phyloP scores from a whole-genome alignment of 2,888 invertebrate genomes.

The Neoascia interrupta region DNA sequence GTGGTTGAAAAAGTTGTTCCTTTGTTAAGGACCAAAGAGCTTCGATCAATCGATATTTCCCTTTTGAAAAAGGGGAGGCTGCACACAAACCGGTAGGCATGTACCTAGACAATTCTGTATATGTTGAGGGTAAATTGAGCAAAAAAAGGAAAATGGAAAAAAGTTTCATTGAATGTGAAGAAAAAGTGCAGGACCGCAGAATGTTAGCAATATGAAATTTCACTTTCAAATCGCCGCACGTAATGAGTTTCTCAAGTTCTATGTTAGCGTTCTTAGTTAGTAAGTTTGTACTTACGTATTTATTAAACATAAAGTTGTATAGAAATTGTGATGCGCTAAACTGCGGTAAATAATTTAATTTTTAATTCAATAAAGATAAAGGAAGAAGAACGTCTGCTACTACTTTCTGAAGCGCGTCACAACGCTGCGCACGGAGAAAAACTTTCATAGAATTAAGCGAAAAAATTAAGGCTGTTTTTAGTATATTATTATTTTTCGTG shows the following conservation, averaged over 20 bases:
- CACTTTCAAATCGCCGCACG: not conserved
- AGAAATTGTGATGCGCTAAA: too few species aligned
- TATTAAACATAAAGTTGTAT: too few species aligned
- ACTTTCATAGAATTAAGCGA: too few species aligned
- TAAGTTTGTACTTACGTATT: too few species aligned
- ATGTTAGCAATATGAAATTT: not conserved
- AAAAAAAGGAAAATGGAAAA: not conserved
- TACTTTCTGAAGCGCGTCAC: too few species aligned
- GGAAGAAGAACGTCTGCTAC: too few species aligned
- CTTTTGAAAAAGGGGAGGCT: not conserved
- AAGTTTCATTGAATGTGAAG: not conserved
- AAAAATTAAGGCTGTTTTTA: too few species aligned
- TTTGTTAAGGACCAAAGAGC: not conserved
- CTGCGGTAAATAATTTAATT: too few species aligned
- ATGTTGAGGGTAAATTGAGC: not conserved
- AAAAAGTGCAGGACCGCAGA: not conserved
- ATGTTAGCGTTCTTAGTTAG: not conserved
- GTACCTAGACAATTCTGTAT: not conserved
- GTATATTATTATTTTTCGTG: too few species aligned
- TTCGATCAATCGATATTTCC: slow-evolving; percentile 35
- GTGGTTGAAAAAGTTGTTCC: slow-evolving; percentile 14
- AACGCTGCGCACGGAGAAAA: too few species aligned
- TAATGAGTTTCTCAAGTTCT: slow-evolving; percentile 6
- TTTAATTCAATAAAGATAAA: too few species aligned
- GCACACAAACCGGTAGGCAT: slow-evolving; percentile 1